These are phyloP conservation scores for Acanthosepion esculentum DNA, from an alignment of 2,888 invertebrate genomes.

Conservation along the genomic window DNA sequence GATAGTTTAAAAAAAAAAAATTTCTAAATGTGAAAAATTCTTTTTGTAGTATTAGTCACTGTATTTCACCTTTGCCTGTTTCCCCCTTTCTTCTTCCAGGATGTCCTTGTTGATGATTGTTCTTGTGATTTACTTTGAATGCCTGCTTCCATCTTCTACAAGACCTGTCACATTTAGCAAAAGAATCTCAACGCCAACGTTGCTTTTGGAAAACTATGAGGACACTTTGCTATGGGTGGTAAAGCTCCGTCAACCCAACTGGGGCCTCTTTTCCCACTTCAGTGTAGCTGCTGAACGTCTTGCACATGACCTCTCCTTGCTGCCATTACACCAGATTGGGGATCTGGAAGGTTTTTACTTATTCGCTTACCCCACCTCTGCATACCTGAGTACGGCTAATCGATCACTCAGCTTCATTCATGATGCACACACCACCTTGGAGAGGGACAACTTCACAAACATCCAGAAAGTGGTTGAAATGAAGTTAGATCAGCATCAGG, in stretches of 20 bases:
- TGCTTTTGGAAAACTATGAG: conserved; percentile 48
- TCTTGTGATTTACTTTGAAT: conserved; percentile 37
- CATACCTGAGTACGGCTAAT: conserved; percentile 38
- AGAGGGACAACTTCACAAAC: background rate
- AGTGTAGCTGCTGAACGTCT: conserved; percentile 50
- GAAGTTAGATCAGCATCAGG: conserved; percentile 56
- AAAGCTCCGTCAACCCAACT: conserved; percentile 50
- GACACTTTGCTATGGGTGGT: conserved; percentile 59
- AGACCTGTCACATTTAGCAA: conserved; percentile 37
- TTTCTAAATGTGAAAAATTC: too few species aligned
- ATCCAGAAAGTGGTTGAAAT: conserved; percentile 53
- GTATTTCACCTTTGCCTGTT: background rate
- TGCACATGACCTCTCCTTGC: conserved; percentile 56
- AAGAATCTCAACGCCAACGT: conserved; percentile 48
- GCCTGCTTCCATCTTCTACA: background rate
- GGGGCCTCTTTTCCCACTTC: background rate
- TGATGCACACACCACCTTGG: conserved; percentile 46
- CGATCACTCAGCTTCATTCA: conserved; percentile 38
- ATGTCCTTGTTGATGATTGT: background rate
- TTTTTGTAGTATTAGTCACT: too few species aligned
- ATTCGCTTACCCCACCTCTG: conserved; percentile 52
- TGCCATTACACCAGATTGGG: conserved; percentile 58
- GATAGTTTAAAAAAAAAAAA: too few species aligned
- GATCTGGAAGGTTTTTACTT: conserved; percentile 55
- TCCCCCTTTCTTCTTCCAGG: background rate